Evolutionary conservation across 2,797 vertebrate genomes (phyloP).

Genomic region (Lacerta viridis): DNA sequence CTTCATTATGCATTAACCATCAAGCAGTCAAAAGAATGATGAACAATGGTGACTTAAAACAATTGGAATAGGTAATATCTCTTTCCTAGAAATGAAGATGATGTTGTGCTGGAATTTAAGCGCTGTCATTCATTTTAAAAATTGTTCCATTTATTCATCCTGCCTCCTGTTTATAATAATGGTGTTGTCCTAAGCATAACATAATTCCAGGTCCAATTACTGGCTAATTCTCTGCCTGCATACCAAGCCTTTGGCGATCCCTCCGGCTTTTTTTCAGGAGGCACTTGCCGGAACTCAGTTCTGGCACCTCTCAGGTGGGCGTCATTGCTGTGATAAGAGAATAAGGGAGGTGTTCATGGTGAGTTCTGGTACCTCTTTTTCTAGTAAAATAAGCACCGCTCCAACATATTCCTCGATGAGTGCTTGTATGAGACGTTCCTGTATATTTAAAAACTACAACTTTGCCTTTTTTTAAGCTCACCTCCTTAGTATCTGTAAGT

Average conservation of each 20-base stretch:
- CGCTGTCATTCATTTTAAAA: slow-evolving; percentile 40
- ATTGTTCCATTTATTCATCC: slow-evolving; percentile 34
- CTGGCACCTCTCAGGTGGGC: too few species aligned
- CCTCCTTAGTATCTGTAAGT: slow-evolving; percentile 30
- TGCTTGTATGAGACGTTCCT: slow-evolving; percentile 24
- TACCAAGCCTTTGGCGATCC: slow-evolving; percentile 29
- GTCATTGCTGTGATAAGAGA: too few species aligned
- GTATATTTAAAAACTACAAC: slow-evolving; percentile 34
- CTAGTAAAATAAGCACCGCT: neutral
- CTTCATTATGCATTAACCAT: slow-evolving; percentile 47
- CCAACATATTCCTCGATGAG: neutral
- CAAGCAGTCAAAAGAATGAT: slow-evolving; percentile 35
- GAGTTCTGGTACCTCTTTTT: too few species aligned
- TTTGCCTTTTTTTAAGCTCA: slow-evolving; percentile 40
- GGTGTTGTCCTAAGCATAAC: slow-evolving; percentile 30
- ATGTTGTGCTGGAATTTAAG: slow-evolving; percentile 51
- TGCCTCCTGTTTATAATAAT: slow-evolving; percentile 27
- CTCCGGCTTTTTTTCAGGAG: neutral
- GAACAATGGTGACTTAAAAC: slow-evolving; percentile 49
- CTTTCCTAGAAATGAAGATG: slow-evolving; percentile 52
- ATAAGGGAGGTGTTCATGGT: too few species aligned
- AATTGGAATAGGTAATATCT: slow-evolving; percentile 33
- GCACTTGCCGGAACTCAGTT: too few species aligned
- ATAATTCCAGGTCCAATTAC: slow-evolving; percentile 34
- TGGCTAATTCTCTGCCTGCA: neutral